Evolutionary conservation across 2,888 invertebrate genomes (phyloP).

Genomic region (Cosmia pyralina): DNA sequence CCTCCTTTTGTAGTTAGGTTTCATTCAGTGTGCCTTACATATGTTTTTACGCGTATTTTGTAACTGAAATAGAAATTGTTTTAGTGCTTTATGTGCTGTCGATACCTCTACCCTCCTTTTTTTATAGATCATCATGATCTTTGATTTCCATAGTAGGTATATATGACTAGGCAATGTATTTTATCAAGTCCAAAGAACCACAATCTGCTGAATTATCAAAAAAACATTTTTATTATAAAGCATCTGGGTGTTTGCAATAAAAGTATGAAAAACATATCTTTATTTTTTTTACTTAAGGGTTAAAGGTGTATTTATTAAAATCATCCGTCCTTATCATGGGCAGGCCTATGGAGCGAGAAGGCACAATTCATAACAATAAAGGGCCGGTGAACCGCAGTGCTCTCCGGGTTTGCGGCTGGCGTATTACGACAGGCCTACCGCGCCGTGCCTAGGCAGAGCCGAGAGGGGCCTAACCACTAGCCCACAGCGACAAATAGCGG

Average conservation of each 20-base stretch:
- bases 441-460: constrained; percentile 13
- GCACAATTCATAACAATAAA: constrained; percentile 24
- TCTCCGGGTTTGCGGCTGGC: constrained; percentile 37
- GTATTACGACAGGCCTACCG: constrained; percentile 19
- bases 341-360: constrained; percentile 5
- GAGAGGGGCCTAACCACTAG: constrained; percentile 33
- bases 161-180: neutral
- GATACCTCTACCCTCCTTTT: neutral
- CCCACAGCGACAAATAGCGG: constrained; percentile 44
- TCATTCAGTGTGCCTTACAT: neutral
- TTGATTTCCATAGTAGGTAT: neutral
- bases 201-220: neutral
- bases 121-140: neutral
- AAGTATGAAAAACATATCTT: neutral
- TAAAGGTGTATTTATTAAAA: neutral
- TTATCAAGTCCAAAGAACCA: neutral
- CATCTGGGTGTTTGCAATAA: neutral
- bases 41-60: neutral
- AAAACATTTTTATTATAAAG: neutral
- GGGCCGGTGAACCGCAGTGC: constrained; percentile 27
- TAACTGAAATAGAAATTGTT: neutral
- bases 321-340: constrained; percentile 13
- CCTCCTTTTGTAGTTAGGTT: neutral
- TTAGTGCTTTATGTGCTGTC: neutral
- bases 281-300: neutral